Percentiles rank a stretch among this genome's conserved stretches.
Conservation (phyloP, 1,140 invertebrate genomes). For the Leptinotarsa lineolata region DNA sequence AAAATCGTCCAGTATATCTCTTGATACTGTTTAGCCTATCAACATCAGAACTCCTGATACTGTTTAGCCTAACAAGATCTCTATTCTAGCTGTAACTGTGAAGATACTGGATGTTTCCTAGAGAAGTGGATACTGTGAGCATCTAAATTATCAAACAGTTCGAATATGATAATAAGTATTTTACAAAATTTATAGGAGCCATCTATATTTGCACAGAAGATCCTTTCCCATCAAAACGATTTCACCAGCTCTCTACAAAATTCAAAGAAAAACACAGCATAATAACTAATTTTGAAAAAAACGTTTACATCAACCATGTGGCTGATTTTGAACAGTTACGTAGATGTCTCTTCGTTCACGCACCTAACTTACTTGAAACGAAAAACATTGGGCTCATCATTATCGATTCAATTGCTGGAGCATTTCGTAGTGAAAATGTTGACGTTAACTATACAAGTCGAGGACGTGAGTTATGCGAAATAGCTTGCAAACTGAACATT, state of each 20-base stretch:
- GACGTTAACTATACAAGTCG: constrained; percentile 61
- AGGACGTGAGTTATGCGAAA: constrained; percentile 57
- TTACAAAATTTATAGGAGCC: constrained; percentile 58
- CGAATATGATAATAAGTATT: background rate
- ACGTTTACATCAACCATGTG: constrained; percentile 54
- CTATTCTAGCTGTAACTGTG: too few species aligned
- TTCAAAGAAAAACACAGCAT: constrained; percentile 53
- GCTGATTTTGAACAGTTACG: constrained; percentile 63
- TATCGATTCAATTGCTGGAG: constrained; percentile 76
- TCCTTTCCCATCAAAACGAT: constrained; percentile 71
- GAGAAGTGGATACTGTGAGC: too few species aligned
- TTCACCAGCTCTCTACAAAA: constrained; percentile 60
- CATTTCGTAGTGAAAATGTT: constrained; percentile 69
- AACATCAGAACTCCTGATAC: too few species aligned
- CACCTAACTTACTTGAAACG: constrained; percentile 59
- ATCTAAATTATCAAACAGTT: too few species aligned
- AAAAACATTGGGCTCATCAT: constrained; percentile 68
- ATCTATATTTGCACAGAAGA: constrained; percentile 80
- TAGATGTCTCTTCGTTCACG: constrained; percentile 60
- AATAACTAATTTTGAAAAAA: constrained; percentile 46
- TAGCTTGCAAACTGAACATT: constrained; percentile 64
- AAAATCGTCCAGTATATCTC: too few species aligned
- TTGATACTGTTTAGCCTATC: too few species aligned
- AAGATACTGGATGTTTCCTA: too few species aligned
- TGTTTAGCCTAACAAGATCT: too few species aligned